Base-by-base conservation (phyloP, 2,888 invertebrate genomes). In the Pyrochroa serraticornis region DNA sequence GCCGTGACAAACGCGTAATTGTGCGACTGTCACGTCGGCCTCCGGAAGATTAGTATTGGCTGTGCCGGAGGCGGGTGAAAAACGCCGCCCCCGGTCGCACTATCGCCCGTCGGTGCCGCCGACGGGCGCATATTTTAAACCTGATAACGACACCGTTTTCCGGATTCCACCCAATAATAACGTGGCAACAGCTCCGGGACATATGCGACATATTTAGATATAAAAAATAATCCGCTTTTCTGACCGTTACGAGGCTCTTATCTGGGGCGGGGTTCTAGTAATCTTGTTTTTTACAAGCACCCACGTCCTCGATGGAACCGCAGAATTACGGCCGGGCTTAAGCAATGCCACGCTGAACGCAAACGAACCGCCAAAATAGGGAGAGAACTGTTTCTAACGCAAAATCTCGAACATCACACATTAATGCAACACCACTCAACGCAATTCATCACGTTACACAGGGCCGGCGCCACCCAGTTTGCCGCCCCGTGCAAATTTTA, bases 221-320 rank as follows among this genome's bases (percentile, higher is more conserved):
- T 66, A 74, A 74, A 74, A 75, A 74, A 75, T 76, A 76, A 76
- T 74, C 75, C 72, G 67, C 72, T 75, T 71, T 72, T 68, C 73
- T 76, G 75, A 73, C 76, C 76, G 73, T 75, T 74, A 75, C 71
- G 65, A 64, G 64, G 66, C 72, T 67, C 70, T 72, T 72, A 71
- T 70, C 71, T 41, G 10, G 33, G 48, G 42, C 10, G 53, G 34
- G 30, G 38, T 6, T 3, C 31, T 41, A 48, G 44, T 60, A 52
- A 57, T 60, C 57, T 48, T 41, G 39, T 32, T 48, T 57, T 56
- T 55, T 58, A 56, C 44, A 22, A 22, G 56, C 45, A 43, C 38
- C 32, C 44, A 42, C 31, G 42, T 42, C 32, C n/a, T 30, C 13
- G 39, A 39, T 13, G 39, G 22, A 22, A 22, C 22, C 22, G 22